phyloP scores from a whole-genome alignment of 1,140 invertebrate species.

The Cylas formicarius region DNA sequence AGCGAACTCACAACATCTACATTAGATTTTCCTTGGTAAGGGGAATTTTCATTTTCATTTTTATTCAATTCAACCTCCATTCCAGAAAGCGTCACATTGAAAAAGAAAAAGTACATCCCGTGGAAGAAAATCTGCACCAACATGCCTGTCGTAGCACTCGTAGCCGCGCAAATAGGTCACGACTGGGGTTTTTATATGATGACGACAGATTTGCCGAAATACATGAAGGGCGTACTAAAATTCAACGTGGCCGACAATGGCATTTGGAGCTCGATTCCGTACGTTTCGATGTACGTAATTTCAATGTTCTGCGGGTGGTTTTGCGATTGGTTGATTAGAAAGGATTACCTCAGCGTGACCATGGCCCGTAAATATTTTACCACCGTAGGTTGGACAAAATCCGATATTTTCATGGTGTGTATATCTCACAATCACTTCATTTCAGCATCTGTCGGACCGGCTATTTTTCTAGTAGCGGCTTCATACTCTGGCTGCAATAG shows the following conservation, averaged over 20 bases:
- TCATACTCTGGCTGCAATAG: slow-evolving; percentile 74
- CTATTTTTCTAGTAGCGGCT: slow-evolving; percentile 70
- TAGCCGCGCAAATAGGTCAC: slow-evolving; percentile 71
- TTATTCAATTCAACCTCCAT: not conserved
- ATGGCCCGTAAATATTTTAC: slow-evolving; percentile 66
- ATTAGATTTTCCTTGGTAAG: too few relatives aligned
- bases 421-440: slow-evolving; percentile 33
- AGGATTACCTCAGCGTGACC: slow-evolving; percentile 49
- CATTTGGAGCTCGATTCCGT: slow-evolving; percentile 59
- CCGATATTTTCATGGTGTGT: not conserved
- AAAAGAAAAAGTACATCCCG: slow-evolving; percentile 41
- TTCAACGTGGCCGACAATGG: slow-evolving; percentile 72
- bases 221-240: slow-evolving; percentile 81
- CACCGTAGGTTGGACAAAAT: slow-evolving; percentile 49
- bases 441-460: slow-evolving; percentile 63
- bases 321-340: slow-evolving; percentile 59
- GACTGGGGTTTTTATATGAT: slow-evolving; percentile 94
- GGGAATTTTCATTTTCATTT: slow-evolving; percentile 30
- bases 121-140: slow-evolving; percentile 70
- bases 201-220: slow-evolving; percentile 86
- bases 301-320: slow-evolving; percentile 58
- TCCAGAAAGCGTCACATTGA: slow-evolving; percentile 21
- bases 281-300: slow-evolving; percentile 65
- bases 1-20: too few relatives aligned
- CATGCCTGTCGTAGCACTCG: slow-evolving; percentile 64